Conservation (phyloP, 2,113 vertebrate species). For the Varanus komodoensis region DNA sequence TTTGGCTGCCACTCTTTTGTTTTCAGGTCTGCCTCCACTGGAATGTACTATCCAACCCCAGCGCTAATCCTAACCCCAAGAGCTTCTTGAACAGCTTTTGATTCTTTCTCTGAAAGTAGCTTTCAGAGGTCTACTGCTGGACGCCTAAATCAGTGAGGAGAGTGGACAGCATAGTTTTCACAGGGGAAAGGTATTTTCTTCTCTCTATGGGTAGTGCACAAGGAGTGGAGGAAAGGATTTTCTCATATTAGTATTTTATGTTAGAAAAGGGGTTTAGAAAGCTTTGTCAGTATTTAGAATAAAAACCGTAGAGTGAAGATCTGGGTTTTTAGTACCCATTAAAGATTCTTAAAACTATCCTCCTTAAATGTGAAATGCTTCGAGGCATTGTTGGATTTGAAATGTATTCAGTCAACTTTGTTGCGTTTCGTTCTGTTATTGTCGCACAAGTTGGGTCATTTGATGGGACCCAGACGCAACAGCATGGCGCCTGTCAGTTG, state of each 20-base stretch:
- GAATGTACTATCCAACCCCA: too few relatives aligned
- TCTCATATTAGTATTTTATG: not conserved
- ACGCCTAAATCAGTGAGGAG: not conserved
- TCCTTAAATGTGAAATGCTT: conserved; percentile 9
- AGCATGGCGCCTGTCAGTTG: conserved; percentile 45
- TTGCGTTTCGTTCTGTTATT: not conserved
- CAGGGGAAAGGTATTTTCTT: not conserved
- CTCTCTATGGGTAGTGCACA: too few relatives aligned
- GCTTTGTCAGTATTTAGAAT: not conserved
- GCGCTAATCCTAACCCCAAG: too few relatives aligned
- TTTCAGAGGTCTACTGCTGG: too few relatives aligned
- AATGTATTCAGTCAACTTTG: not conserved
- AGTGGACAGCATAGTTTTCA: not conserved
- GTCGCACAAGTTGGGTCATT: not conserved
- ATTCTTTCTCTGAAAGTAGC: too few relatives aligned
- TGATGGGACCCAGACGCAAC: not conserved
- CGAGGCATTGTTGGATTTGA: conserved; percentile 15
- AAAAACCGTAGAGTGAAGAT: not conserved
- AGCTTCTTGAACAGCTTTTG: too few relatives aligned
- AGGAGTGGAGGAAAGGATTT: too few relatives aligned
- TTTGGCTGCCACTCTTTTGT: too few relatives aligned
- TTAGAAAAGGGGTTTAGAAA: not conserved
- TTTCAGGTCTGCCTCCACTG: too few relatives aligned
- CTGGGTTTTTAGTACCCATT: not conserved
- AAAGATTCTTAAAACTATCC: not conserved